phyloP scores from a whole-genome alignment of 1,140 invertebrate species.

The Anastatus disparis region DNA sequence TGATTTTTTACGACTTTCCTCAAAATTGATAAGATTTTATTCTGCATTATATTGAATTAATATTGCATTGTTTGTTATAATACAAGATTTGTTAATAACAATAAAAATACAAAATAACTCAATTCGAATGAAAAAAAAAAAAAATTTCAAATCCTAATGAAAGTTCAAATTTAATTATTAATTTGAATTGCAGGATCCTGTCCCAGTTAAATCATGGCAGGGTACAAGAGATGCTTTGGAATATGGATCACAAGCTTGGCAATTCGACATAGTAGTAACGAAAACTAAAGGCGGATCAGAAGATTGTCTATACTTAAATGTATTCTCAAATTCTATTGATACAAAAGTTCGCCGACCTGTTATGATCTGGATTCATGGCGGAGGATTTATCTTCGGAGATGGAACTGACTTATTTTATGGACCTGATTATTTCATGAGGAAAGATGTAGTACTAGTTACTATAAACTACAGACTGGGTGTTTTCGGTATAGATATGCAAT shows the following conservation, averaged over 20 bases:
- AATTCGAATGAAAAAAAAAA: too few species aligned
- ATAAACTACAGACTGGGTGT: slow-evolving; percentile 72
- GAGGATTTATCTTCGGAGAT: slow-evolving; percentile 70
- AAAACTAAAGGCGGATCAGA: slow-evolving; percentile 49
- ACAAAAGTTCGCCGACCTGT: slow-evolving; percentile 63
- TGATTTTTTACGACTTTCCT: too few species aligned
- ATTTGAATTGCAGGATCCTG: slow-evolving; percentile 73
- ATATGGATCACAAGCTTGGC: slow-evolving; percentile 68
- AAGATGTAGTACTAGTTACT: slow-evolving; percentile 69
- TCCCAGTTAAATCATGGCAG: slow-evolving; percentile 69
- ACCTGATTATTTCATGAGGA: slow-evolving; percentile 65
- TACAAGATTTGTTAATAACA: too few species aligned
- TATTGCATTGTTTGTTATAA: too few species aligned
- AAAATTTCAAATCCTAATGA: too few species aligned
- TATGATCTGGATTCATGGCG: slow-evolving; percentile 78
- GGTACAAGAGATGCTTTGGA: slow-evolving; percentile 66
- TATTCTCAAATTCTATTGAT: slow-evolving; percentile 73
- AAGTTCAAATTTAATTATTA: too few species aligned
- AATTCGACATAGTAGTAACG: slow-evolving; percentile 35
- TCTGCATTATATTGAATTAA: too few species aligned
- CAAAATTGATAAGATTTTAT: too few species aligned
- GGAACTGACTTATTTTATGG: slow-evolving; percentile 58
- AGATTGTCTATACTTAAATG: slow-evolving; percentile 87
- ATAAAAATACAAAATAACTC: too few species aligned
- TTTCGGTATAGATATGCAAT: slow-evolving; percentile 56